phyloP scores from a whole-genome alignment of 1,140 invertebrate genomes.

The Atta texana region DNA sequence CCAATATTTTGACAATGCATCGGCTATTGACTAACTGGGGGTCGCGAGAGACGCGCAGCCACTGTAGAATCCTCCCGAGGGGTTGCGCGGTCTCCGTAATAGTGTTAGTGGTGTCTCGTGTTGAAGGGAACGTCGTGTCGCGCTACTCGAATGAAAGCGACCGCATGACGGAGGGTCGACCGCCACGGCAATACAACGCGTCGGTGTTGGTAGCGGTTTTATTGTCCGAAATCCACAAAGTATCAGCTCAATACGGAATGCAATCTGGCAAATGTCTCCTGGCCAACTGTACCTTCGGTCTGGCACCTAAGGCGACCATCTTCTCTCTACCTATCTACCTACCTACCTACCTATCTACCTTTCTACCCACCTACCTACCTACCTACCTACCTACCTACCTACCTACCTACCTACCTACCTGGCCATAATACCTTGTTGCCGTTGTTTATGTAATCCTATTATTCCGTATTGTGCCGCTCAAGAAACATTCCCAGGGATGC shows the following conservation, averaged over 20 bases:
- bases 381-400: slow-evolving; percentile 70
- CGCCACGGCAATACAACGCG: slow-evolving; percentile 60
- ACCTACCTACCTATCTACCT: slow-evolving; percentile 62
- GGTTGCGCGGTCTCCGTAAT: slow-evolving; percentile 38
- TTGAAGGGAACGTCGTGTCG: slow-evolving; percentile 64
- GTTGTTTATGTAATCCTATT: slow-evolving; percentile 87
- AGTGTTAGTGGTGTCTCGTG: slow-evolving; percentile 55
- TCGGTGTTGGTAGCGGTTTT: slow-evolving; percentile 61
- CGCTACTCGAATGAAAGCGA: slow-evolving; percentile 69
- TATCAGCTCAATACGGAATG: slow-evolving; percentile 77
- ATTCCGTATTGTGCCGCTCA: slow-evolving; percentile 82
- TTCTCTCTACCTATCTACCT: slow-evolving; percentile 37
- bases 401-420: slow-evolving; percentile 67
- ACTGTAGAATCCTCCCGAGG: slow-evolving; percentile 65
- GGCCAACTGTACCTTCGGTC: slow-evolving; percentile 71
- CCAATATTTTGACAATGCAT: slow-evolving; percentile 86
- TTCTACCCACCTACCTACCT: slow-evolving; percentile 67
- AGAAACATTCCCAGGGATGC: slow-evolving; percentile 76
- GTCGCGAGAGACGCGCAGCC: slow-evolving; percentile 55
- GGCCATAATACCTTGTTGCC: slow-evolving; percentile 85
- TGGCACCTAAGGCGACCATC: slow-evolving; percentile 48
- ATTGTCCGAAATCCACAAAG: slow-evolving; percentile 83
- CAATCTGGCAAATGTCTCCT: slow-evolving; percentile 81
- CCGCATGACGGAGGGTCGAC: slow-evolving; percentile 66
- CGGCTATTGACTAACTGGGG: slow-evolving; percentile 76